phyloP scores from a whole-genome alignment of 2,797 vertebrate species.

The Poecilia picta region DNA sequence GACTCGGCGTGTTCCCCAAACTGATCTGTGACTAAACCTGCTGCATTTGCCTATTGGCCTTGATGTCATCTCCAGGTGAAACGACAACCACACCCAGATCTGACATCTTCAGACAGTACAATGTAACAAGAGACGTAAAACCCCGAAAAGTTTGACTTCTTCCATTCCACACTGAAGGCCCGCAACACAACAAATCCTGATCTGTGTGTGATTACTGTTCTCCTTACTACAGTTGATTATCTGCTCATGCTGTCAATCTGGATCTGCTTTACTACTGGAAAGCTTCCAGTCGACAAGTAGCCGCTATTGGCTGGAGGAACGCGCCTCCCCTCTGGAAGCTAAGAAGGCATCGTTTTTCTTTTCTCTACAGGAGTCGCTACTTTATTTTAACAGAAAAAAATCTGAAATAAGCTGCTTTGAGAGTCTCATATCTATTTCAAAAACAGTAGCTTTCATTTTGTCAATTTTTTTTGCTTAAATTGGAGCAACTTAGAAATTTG shows the following conservation, averaged over 20 bases:
- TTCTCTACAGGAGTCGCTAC: conserved; percentile 20
- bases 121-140: conserved; percentile 24
- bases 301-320: conserved; percentile 59
- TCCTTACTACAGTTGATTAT: conserved; percentile 22
- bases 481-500: not conserved
- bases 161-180: not conserved
- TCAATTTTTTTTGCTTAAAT: not conserved
- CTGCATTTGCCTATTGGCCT: conserved; percentile 66
- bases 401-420: conserved; percentile 6
- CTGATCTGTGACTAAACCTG: conserved; percentile 69
- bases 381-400: conserved; percentile 28
- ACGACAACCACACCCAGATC: conserved; percentile 71
- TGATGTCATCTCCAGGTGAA: conserved; percentile 62
- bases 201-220: conserved; percentile 6
- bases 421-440: not conserved
- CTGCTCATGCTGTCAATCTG: conserved; percentile 52
- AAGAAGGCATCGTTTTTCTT: conserved; percentile 17
- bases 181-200: not conserved
- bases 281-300: conserved; percentile 50
- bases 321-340: conserved; percentile 56
- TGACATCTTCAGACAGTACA: conserved; percentile 60
- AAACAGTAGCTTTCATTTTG: not conserved
- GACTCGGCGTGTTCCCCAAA: conserved; percentile 67
- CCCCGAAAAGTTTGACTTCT: conserved; percentile 3
- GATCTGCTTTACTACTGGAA: conserved; percentile 58